Conservation (phyloP, 2,113 vertebrate species). For the Cairina moschata region DNA sequence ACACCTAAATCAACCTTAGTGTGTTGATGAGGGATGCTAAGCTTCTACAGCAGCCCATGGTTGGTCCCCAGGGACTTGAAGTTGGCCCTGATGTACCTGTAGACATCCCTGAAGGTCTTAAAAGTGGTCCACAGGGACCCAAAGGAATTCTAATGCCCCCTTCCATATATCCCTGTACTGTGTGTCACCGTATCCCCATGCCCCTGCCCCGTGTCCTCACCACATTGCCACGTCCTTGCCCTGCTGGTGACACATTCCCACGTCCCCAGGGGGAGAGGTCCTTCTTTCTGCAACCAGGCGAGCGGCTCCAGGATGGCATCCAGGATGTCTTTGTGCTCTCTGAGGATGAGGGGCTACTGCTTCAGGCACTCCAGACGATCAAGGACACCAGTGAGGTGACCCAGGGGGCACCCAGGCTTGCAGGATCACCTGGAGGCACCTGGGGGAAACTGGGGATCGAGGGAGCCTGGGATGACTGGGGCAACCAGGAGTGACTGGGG, state of each 20-base stretch:
- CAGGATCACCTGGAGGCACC: neutral
- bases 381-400: slow-evolving; percentile 70
- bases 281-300: slow-evolving; percentile 89
- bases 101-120: neutral
- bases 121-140: neutral
- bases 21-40: neutral
- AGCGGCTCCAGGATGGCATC: slow-evolving; percentile 84
- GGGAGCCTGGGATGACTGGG: neutral
- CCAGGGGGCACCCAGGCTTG: neutral
- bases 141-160: neutral
- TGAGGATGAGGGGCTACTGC: slow-evolving; percentile 88
- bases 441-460: neutral
- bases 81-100: neutral
- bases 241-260: neutral
- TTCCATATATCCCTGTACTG: neutral
- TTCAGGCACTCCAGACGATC: slow-evolving; percentile 85
- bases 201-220: neutral
- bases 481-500: neutral
- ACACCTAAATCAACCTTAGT: neutral
- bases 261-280: slow-evolving; percentile 87
- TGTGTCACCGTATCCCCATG: neutral
- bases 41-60: neutral
- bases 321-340: slow-evolving; percentile 88
- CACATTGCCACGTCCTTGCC: neutral
- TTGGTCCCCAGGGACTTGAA: neutral